Percentiles rank a stretch among this genome's conserved stretches.
Conservation (phyloP, 2,797 vertebrate species). For the Propithecus perrieri region DNA sequence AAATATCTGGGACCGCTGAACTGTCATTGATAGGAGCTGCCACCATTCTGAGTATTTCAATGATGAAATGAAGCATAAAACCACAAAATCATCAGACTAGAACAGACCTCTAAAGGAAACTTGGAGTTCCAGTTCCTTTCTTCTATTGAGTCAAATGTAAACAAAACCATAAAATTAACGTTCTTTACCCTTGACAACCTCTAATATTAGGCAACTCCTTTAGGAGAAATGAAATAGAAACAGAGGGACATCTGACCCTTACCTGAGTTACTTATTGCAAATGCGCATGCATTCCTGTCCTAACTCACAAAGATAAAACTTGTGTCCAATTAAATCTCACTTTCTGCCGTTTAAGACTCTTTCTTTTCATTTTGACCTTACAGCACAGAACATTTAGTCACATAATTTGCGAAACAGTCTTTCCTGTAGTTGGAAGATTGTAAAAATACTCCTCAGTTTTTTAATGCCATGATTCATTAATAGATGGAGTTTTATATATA, state of each 20-base stretch:
- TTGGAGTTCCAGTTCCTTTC: not conserved
- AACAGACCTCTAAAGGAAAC: constrained; percentile 15
- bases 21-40: constrained; percentile 36
- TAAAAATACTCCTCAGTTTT: not conserved
- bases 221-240: not conserved
- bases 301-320: not conserved
- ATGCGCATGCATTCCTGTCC: not conserved
- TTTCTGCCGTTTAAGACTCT: not conserved
- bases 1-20: constrained; percentile 14
- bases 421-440: not conserved
- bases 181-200: not conserved
- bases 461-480: not conserved
- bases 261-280: not conserved
- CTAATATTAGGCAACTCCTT: not conserved
- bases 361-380: not conserved
- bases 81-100: not conserved
- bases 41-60: constrained; percentile 1
- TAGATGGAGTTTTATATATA: not conserved
- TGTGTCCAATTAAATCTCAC: not conserved
- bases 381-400: not conserved
- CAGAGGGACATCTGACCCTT: not conserved
- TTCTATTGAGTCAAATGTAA: not conserved
- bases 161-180: not conserved
- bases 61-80: not conserved
- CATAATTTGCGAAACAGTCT: not conserved